Evolutionary conservation across 2,797 vertebrate genomes (phyloP).

Genomic region (Periophthalmus magnuspinnatus): DNA sequence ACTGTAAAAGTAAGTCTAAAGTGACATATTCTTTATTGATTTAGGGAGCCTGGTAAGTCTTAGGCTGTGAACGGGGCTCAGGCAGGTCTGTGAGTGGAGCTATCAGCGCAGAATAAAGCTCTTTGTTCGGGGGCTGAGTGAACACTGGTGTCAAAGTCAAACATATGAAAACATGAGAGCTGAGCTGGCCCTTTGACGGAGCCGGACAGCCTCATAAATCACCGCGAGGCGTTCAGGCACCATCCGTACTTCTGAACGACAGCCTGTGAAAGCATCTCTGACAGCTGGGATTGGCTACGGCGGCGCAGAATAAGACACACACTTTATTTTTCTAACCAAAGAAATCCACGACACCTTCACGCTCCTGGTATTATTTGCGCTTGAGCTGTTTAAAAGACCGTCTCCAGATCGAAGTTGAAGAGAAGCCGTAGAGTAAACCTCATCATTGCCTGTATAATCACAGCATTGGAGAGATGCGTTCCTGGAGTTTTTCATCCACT

Average conservation of each 20-base stretch:
- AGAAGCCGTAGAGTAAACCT: slow-evolving; percentile 11
- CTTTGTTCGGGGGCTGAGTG: slow-evolving; percentile 64
- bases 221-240: slow-evolving; percentile 50
- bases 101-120: slow-evolving; percentile 66
- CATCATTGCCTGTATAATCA: background rate
- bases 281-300: slow-evolving; percentile 45
- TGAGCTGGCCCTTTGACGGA: slow-evolving; percentile 47
- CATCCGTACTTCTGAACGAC: slow-evolving; percentile 32
- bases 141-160: slow-evolving; percentile 62
- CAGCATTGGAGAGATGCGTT: slow-evolving; percentile 8
- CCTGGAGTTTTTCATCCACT: background rate
- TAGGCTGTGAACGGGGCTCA: slow-evolving; percentile 17
- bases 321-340: slow-evolving; percentile 42
- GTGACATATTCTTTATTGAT: slow-evolving; percentile 32
- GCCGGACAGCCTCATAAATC: slow-evolving; percentile 67
- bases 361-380: slow-evolving; percentile 27
- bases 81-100: slow-evolving; percentile 32
- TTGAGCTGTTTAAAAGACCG: slow-evolving; percentile 13
- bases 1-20: slow-evolving; percentile 13
- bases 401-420: slow-evolving; percentile 23
- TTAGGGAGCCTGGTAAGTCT: background rate
- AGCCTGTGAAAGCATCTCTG: slow-evolving; percentile 50
- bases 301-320: slow-evolving; percentile 24
- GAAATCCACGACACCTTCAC: slow-evolving; percentile 41
- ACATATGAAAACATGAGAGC: slow-evolving; percentile 59